Conservation (phyloP, 2,797 vertebrate species). For the Lepus townsendii region DNA sequence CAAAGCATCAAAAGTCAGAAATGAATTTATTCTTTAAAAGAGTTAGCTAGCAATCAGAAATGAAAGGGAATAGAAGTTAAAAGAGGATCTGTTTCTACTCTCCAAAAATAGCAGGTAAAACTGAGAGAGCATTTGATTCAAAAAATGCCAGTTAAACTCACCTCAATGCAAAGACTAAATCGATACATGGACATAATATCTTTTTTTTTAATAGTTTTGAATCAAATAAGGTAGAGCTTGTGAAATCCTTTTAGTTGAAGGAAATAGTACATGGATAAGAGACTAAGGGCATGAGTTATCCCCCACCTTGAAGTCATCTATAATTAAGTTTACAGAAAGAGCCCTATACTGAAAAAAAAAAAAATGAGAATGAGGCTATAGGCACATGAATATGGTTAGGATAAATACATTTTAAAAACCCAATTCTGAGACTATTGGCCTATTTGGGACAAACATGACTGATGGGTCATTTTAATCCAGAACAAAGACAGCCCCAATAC, state of each 20-base stretch:
- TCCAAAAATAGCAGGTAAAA: constrained; percentile 3
- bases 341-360: neutral
- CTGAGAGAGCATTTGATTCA: neutral
- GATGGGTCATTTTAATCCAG: neutral
- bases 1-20: neutral
- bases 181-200: neutral
- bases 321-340: constrained; percentile 53
- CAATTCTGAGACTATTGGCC: neutral
- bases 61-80: constrained; percentile 5
- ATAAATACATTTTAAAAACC: neutral
- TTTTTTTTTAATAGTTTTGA: neutral
- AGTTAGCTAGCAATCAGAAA: neutral
- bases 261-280: neutral
- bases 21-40: neutral
- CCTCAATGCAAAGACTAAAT: neutral
- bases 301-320: neutral
- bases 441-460: neutral
- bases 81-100: neutral
- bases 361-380: neutral
- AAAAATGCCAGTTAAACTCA: neutral
- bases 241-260: neutral
- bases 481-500: neutral
- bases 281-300: neutral
- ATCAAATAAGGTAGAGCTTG: neutral
- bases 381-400: neutral